Evolutionary conservation across 1,140 invertebrate genomes (phyloP), one percentile per base, ranked within the genome.

Genomic region (Zophobas atratus): DNA sequence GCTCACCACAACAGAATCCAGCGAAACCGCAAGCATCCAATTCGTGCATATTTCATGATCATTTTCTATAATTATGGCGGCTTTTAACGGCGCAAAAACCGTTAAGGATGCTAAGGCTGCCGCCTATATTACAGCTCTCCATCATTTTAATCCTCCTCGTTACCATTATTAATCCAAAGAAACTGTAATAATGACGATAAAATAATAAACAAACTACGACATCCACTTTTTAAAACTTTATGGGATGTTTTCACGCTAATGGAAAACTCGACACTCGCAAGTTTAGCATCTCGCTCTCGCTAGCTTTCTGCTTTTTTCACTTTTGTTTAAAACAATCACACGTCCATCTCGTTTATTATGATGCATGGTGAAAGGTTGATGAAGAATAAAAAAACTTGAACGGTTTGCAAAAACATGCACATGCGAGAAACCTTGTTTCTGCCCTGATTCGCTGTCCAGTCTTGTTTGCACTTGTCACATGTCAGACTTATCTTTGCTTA

Each of bases 61-160:
- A 60, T 60, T 60, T 60, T 35, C 35, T 60, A 36, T 36, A 60
- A 60, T 60, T 60, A 60, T 60, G 56, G 56, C 56, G 34, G 49
- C 49, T 53, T 53, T 53, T 2, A 53, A 32, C 49, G 49, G 5
- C 20, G 56, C 56, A 60, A 60, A 60, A 60, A 60, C 56, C 56
- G 56, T 60, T 60, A 60, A 60, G 38, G 34, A 35, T 6, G 35
- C 56, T 60, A 3, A n/a, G 6, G 35, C 5, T 36, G 36, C 56
- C 5, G n/a, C 56, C 5, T 60, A 36, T 35, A 60, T 60, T 60
- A 6, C 35, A 60, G 32, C 56, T 60, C 35, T 38, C 8, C 38
- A 60, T 60, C 38, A 60, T 60, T 60, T 60, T 60, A 6, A 60
- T 39, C 43, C 8, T 33, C 38, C 56, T 60, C 35, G 56, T 20